Evolutionary conservation across 2,888 invertebrate species (phyloP), one percentile per base, ranked within the genome.

Genomic region (Macrosoma leucophasiata): DNA sequence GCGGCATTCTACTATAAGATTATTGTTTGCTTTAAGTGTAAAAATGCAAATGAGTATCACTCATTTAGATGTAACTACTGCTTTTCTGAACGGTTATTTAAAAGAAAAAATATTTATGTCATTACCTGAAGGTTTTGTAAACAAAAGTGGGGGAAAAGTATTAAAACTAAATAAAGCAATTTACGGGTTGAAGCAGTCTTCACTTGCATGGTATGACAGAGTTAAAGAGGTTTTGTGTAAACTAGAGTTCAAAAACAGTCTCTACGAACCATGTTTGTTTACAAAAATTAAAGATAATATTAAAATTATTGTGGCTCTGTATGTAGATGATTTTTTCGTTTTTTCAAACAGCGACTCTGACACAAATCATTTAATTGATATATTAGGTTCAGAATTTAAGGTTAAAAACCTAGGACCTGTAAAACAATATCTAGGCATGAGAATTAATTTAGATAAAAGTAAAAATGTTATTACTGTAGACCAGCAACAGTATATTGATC

Each of bases 111-210:
- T 39, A 17, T 40, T 33, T 12, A 40, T 36, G 29, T 29, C 14
- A n/a, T 11, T 33, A 29, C 33, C 36, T 24, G 29, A 40, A 22
- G 36, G 40, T 33, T 40, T 36, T 40, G 33, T 28, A 13, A 33
- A 33, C 33, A 36, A 36, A 36, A 36, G 36, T 33, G 32, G 26
- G 29, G 40, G 36, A 33, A 33, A 40, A 3, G 29, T 36, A 7
- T 32, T 39, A 6, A 37, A 37, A 37, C 15, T 37, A 19, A 33
- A 38, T 13, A 25, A 15, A 13, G 22, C 26, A 5, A 25, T 38
- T 8, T 30, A 26, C 20, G 20, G 20, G n/a, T 28, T 23, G 8
- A 28, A 29, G 12, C 35, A 30, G 17, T 25, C 29, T 34, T n/a
- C n/a, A n/a, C n/a, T n/a, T n/a, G n/a, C n/a, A n/a, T n/a, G 8